Evolutionary conservation across 2,797 vertebrate genomes (phyloP).

Genomic region (Rhinoraja longicauda): DNA sequence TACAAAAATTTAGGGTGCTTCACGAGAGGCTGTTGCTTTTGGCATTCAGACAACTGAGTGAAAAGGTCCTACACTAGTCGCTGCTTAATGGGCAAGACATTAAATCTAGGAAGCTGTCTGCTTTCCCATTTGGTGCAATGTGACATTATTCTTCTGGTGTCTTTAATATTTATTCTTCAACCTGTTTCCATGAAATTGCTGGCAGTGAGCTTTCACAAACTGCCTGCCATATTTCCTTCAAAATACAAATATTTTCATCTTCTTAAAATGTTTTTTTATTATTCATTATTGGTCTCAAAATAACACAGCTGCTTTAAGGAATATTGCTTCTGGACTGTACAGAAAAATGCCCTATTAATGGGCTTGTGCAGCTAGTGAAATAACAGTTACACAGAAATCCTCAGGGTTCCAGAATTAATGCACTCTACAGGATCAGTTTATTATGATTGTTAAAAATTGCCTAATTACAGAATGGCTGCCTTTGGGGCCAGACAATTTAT

Average conservation of each 20-base stretch:
- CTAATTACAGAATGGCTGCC: constrained; percentile 10
- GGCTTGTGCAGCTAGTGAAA: not conserved
- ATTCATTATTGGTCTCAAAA: not conserved
- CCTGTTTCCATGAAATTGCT: not conserved
- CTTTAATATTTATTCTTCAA: not conserved
- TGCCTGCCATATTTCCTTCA: not conserved
- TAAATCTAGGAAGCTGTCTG: not conserved
- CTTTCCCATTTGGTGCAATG: not conserved
- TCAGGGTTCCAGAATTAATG: not conserved
- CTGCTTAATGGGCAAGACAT: not conserved
- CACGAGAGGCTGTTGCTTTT: not conserved
- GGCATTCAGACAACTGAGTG: not conserved
- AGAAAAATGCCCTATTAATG: not conserved
- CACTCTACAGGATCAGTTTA: not conserved
- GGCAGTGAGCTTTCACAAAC: not conserved
- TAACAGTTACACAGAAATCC: not conserved
- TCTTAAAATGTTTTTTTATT: not conserved
- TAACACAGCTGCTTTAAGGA: not conserved
- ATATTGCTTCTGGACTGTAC: not conserved
- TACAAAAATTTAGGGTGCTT: no score
- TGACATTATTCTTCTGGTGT: not conserved
- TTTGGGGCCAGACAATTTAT: not conserved
- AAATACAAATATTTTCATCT: not conserved
- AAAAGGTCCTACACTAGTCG: not conserved
- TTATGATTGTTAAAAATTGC: not conserved